Conservation (phyloP, 2,113 vertebrate genomes). For the Etheostoma cragini region DNA sequence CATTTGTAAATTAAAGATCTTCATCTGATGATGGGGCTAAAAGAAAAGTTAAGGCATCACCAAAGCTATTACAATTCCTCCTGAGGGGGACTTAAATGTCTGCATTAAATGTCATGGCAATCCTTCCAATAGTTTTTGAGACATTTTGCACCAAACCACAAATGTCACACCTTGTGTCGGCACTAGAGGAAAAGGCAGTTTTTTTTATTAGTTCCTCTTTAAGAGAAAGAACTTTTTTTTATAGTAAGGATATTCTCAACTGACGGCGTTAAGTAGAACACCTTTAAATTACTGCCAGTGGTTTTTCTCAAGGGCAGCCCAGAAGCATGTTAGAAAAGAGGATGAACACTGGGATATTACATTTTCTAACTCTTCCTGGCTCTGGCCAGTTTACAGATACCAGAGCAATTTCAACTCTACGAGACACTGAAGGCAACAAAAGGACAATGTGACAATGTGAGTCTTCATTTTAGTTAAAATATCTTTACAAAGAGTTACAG, state of each 20-base stretch:
- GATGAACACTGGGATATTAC: not conserved
- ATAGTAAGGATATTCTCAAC: not conserved
- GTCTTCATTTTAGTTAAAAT: too few relatives aligned
- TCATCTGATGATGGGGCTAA: not conserved
- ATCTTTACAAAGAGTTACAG: not conserved
- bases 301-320: constrained; percentile 10
- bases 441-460: too few relatives aligned
- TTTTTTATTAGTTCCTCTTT: not conserved
- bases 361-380: not conserved
- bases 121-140: not conserved
- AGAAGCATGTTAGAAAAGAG: not conserved
- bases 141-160: not conserved
- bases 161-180: not conserved
- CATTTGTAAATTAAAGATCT: not conserved
- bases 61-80: too few relatives aligned
- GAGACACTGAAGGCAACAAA: not conserved
- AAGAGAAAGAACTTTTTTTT: not conserved
- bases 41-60: not conserved
- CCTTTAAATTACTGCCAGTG: constrained; percentile 2
- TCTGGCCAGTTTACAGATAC: not conserved
- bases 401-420: constrained; percentile 1
- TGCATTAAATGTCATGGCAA: not conserved
- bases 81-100: too few relatives aligned
- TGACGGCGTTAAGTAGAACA: not conserved
- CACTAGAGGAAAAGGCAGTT: not conserved